A percentile compares a stretch with the other conserved stretches of the same genome.
phyloP scores from a whole-genome alignment of 2,797 vertebrate genomes.

The Discoglossus pictus region DNA sequence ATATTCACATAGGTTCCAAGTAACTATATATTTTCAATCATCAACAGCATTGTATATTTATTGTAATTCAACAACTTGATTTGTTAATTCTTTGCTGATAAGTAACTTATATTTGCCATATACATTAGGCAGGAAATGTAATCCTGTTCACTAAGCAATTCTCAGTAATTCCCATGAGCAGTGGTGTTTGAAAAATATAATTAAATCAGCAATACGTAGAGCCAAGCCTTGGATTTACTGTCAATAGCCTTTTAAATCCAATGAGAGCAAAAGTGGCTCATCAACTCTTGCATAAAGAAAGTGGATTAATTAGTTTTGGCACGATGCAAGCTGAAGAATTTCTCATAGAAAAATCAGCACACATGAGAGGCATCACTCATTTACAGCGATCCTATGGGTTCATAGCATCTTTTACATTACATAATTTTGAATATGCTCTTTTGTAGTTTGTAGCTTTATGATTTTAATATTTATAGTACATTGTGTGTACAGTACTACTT shows the following conservation, averaged over 20 bases:
- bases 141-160: conserved; percentile 29
- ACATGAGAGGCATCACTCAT: neutral
- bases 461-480: no score
- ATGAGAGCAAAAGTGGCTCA: conserved; percentile 28
- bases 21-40: no score
- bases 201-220: conserved; percentile 35
- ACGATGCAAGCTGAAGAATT: conserved; percentile 17
- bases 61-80: neutral
- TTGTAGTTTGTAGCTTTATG: no score
- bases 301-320: conserved; percentile 32
- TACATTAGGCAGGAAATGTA: conserved; percentile 14
- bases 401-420: no score
- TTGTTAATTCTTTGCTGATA: conserved; percentile 1
- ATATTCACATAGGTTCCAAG: no score
- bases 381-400: no score
- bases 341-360: conserved; percentile 35
- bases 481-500: no score
- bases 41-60: no score
- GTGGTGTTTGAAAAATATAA: conserved; percentile 35
- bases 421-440: no score
- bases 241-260: conserved; percentile 22
- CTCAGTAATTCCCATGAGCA: conserved; percentile 32
- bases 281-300: conserved; percentile 28
- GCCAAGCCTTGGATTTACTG: conserved; percentile 34
- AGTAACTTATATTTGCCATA: conserved; percentile 12